Conservation (phyloP, 2,888 invertebrate genomes). For the Cyrtodaria siliqua region DNA sequence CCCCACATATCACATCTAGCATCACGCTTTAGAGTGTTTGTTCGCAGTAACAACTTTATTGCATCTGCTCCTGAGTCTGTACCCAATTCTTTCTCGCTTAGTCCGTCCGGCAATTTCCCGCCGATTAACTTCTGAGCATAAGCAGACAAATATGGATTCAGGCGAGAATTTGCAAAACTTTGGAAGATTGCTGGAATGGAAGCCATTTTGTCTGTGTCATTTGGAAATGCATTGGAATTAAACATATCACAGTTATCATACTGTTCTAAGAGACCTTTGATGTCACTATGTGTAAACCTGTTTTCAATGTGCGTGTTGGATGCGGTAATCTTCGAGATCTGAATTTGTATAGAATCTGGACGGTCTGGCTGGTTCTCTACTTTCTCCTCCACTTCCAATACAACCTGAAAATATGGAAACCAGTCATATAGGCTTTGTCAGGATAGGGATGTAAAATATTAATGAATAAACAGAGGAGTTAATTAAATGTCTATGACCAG, state of each 20-base stretch:
- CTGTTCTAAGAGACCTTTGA: constrained; percentile 92
- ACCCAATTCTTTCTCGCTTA: constrained; percentile 39
- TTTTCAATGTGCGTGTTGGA: constrained; percentile 90
- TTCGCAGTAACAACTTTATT: constrained; percentile 59
- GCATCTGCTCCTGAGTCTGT: constrained; percentile 46
- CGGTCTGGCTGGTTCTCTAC: constrained; percentile 92
- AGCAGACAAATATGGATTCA: constrained; percentile 79
- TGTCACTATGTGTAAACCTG: constrained; percentile 89
- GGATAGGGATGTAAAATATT: no score
- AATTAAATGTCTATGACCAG: no score
- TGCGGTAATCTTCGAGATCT: constrained; percentile 91
- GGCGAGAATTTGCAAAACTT: constrained; percentile 70
- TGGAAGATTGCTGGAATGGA: constrained; percentile 73
- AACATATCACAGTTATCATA: constrained; percentile 92
- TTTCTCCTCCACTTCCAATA: constrained; percentile 91
- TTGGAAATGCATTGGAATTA: constrained; percentile 82
- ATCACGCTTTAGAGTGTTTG: constrained; percentile 80
- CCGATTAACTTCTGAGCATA: constrained; percentile 65
- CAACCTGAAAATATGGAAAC: constrained; percentile 88
- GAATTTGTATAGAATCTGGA: constrained; percentile 94
- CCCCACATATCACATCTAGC: constrained; percentile 94
- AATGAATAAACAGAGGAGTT: no score
- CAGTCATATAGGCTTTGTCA: no score
- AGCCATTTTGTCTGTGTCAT: constrained; percentile 64
- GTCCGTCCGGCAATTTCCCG: constrained; percentile 44